Evolutionary conservation across 2,888 invertebrate genomes (phyloP).

Genomic region (Augochlorella aurata): DNA sequence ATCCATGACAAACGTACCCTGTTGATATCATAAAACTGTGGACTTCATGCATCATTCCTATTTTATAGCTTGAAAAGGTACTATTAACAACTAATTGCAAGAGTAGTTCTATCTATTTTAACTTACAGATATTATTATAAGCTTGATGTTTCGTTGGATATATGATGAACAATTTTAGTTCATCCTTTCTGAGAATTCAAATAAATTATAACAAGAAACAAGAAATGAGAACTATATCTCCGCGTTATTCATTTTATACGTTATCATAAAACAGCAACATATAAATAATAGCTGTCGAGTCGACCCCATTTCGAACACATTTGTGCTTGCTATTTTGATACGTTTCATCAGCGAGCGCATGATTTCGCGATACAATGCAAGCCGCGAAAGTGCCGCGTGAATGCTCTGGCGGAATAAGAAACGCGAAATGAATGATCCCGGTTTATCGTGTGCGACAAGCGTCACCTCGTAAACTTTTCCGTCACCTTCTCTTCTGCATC

Average conservation of each 20-base stretch:
- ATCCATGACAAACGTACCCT: not conserved
- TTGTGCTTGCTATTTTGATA: not conserved
- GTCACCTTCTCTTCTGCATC: slow-evolving; percentile 20
- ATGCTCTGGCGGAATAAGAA: slow-evolving; percentile 32
- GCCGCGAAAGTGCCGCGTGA: not conserved
- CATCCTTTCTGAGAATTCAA: no score
- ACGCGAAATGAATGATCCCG: slow-evolving; percentile 43
- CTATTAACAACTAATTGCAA: not conserved
- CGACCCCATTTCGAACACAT: not conserved
- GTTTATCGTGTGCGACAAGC: slow-evolving; percentile 72
- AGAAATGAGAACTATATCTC: no score
- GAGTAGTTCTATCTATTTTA: not conserved
- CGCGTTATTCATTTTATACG: no score
- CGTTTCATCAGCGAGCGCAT: not conserved
- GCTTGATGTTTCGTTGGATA: no score
- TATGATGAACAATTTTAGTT: no score
- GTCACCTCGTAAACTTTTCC: slow-evolving; percentile 73
- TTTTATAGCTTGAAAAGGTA: not conserved
- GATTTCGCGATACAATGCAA: not conserved
- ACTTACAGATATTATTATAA: no score
- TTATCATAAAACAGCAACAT: not conserved
- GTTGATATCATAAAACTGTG: not conserved
- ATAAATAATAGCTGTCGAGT: no score
- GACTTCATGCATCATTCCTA: not conserved
- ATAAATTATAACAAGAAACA: no score